A percentile compares a stretch with the other conserved stretches of the same genome.
Conservation (phyloP, 2,113 vertebrate genomes). For the Bos indicus region DNA sequence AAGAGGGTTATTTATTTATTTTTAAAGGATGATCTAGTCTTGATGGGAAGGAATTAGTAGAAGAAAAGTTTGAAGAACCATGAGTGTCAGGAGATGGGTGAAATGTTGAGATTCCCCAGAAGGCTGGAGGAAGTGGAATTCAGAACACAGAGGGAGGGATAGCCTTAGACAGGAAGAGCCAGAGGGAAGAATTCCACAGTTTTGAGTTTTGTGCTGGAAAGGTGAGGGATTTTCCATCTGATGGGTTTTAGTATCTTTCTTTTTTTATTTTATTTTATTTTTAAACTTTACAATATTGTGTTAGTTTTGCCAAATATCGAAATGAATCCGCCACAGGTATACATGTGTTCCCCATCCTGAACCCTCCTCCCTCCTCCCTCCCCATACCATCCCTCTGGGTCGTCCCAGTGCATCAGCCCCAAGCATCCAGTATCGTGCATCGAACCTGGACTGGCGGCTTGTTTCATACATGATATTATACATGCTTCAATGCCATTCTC, state of each 20-base stretch:
- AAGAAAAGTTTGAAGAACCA: background rate
- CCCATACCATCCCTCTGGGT: no score
- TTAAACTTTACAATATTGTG: no score
- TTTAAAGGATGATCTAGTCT: background rate
- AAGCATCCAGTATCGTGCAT: no score
- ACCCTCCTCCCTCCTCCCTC: no score
- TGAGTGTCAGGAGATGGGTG: background rate
- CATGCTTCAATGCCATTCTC: no score
- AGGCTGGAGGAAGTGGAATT: background rate
- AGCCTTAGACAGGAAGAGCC: background rate
- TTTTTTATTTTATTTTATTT: no score
- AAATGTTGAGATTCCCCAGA: background rate
- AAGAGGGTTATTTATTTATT: background rate
- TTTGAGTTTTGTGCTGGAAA: background rate
- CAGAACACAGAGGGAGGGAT: background rate
- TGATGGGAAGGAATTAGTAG: background rate
- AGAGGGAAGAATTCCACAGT: background rate
- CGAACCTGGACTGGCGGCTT: no score
- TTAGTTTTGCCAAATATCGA: no score
- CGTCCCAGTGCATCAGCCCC: no score
- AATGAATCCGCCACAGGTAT: no score
- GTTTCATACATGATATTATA: no score
- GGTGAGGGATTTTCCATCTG: background rate
- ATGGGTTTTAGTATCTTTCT: background rate
- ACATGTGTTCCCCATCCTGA: no score